Conservation (phyloP, 2,113 vertebrate species). For the Phrynosoma blainvillii region DNA sequence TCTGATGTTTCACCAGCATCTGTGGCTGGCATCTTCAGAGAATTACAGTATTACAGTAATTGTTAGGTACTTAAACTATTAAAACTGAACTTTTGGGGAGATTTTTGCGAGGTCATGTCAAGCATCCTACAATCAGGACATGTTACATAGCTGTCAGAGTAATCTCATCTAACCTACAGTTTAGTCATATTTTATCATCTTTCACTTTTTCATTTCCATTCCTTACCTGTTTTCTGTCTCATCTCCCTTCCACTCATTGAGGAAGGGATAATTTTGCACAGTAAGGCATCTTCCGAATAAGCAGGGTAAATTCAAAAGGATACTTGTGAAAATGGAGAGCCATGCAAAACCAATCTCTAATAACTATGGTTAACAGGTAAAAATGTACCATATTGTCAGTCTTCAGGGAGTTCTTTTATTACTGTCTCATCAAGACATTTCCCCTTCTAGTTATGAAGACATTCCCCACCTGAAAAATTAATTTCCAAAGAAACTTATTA, state of each 20-base stretch:
- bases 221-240: conserved; percentile 38
- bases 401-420: conserved; percentile 45
- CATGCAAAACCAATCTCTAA: conserved; percentile 37
- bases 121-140: neutral
- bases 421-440: conserved; percentile 42
- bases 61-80: accelerated
- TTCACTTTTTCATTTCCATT: neutral
- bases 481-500: conserved; percentile 23
- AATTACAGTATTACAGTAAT: neutral
- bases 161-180: conserved; percentile 25
- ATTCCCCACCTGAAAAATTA: conserved; percentile 16
- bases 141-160: neutral
- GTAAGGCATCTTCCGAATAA: conserved; percentile 35
- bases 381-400: conserved; percentile 41
- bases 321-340: conserved; percentile 39
- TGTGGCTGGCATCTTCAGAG: too few species aligned
- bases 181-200: conserved; percentile 36
- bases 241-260: conserved; percentile 42
- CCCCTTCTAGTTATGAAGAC: conserved; percentile 3
- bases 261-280: conserved; percentile 57
- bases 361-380: conserved; percentile 44
- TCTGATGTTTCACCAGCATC: too few species aligned
- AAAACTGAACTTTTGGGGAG: neutral
- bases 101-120: neutral
- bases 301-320: conserved; percentile 39